Conservation (phyloP, 2,797 vertebrate genomes). For the Lerista edwardsae region DNA sequence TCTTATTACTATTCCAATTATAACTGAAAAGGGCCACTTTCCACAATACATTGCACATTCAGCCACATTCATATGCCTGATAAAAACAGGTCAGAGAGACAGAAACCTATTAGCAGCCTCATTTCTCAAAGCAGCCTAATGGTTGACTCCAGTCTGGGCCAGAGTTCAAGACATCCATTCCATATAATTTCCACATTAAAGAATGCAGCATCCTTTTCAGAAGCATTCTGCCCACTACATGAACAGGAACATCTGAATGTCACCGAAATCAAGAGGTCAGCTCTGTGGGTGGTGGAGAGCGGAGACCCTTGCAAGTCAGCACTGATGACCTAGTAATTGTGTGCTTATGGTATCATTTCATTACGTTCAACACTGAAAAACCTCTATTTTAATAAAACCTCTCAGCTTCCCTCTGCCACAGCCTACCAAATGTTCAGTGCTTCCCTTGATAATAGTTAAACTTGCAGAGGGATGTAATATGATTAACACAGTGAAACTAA, state of each 20-base stretch:
- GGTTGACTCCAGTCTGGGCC: not conserved
- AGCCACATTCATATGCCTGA: no score
- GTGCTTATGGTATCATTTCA: no score
- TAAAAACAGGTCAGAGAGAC: not conserved
- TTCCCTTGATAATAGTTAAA: constrained; percentile 54
- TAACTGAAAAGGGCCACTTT: not conserved
- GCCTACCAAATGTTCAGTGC: not conserved
- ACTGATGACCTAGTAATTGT: no score
- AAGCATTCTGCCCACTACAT: not conserved
- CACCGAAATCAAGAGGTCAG: no score
- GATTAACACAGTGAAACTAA: constrained; percentile 57
- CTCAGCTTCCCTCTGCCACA: not conserved
- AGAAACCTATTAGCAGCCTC: not conserved
- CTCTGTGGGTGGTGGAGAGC: not conserved
- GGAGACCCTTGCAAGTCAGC: not conserved
- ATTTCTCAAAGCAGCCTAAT: not conserved
- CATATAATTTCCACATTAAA: not conserved
- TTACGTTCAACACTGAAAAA: not conserved
- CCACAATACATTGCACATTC: not conserved
- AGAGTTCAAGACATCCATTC: not conserved
- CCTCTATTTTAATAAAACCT: not conserved
- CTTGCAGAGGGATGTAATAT: constrained; percentile 41
- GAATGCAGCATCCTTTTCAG: not conserved
- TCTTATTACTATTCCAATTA: not conserved
- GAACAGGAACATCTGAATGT: no score